Evolutionary conservation across 1,140 invertebrate species (phyloP).

Genomic region (Scaptomyza hsui): DNA sequence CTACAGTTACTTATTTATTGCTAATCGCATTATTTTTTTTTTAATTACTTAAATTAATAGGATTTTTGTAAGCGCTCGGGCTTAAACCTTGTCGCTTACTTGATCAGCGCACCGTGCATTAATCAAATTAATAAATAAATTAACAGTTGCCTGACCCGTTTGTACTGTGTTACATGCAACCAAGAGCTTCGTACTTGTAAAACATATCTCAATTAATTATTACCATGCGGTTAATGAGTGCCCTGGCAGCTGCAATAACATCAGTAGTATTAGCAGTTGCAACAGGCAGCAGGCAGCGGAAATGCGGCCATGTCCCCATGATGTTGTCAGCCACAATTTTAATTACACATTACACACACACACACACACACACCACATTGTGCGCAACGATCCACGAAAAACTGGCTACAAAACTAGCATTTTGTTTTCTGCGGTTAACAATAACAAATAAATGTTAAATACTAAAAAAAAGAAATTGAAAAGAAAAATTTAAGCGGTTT

Average conservation of each 20-base stretch:
- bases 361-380: constrained; percentile 19
- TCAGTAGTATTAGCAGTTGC: constrained; percentile 7
- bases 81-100: constrained; percentile 22
- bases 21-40: constrained; percentile 51
- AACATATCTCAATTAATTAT: constrained; percentile 76
- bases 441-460: background rate
- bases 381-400: constrained; percentile 57
- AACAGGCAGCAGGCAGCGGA: constrained; percentile 44
- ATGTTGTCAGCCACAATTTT: constrained; percentile 73
- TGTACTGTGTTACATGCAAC: constrained; percentile 10
- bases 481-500: background rate
- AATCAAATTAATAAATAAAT: constrained; percentile 81
- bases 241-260: constrained; percentile 34
- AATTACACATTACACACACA: constrained; percentile 70
- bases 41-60: constrained; percentile 55
- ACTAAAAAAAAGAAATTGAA: constrained; percentile 2
- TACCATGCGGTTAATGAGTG: constrained; percentile 65
- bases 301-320: constrained; percentile 43
- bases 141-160: constrained; percentile 45
- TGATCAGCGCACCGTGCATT: constrained; percentile 65
- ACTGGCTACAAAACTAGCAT: constrained; percentile 62
- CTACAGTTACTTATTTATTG: constrained; percentile 24
- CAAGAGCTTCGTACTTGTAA: constrained; percentile 36
- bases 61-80: constrained; percentile 11
- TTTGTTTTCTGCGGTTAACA: constrained; percentile 63